Evolutionary conservation across 1,140 invertebrate genomes (phyloP).

Genomic region (Episyrphus balteatus): DNA sequence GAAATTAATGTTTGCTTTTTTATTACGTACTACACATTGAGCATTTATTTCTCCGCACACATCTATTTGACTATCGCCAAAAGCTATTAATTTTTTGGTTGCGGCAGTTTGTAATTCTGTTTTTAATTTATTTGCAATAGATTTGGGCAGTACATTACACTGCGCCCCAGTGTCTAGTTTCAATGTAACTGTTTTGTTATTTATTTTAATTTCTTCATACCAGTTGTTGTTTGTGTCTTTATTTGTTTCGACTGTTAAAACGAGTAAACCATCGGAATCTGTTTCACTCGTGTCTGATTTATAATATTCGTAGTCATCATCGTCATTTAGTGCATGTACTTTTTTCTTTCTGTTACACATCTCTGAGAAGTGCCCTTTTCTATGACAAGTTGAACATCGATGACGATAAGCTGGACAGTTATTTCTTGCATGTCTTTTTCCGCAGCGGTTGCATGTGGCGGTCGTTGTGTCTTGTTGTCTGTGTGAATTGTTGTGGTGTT

Average conservation of each 20-base stretch:
- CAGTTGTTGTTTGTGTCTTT: too few relatives aligned
- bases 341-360: constrained; percentile 6
- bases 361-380: constrained; percentile 5
- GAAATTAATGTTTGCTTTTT: too few relatives aligned
- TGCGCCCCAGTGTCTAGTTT: constrained; percentile 1
- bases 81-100: constrained; percentile 1
- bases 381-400: constrained; percentile 6
- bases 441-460: constrained; percentile 4
- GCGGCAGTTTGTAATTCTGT: neutral
- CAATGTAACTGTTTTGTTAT: neutral
- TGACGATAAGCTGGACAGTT: constrained; percentile 9
- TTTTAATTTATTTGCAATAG: neutral
- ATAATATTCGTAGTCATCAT: constrained; percentile 12
- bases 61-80: neutral
- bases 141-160: neutral
- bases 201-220: neutral
- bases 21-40: too few relatives aligned
- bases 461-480: too few relatives aligned
- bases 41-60: constrained; percentile 1
- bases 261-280: neutral
- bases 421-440: constrained; percentile 1
- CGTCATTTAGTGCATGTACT: constrained; percentile 8
- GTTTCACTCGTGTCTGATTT: constrained; percentile 11
- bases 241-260: neutral
- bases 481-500: too few relatives aligned